Conservation (phyloP, 2,113 vertebrate species). For the Furnarius figulus region DNA sequence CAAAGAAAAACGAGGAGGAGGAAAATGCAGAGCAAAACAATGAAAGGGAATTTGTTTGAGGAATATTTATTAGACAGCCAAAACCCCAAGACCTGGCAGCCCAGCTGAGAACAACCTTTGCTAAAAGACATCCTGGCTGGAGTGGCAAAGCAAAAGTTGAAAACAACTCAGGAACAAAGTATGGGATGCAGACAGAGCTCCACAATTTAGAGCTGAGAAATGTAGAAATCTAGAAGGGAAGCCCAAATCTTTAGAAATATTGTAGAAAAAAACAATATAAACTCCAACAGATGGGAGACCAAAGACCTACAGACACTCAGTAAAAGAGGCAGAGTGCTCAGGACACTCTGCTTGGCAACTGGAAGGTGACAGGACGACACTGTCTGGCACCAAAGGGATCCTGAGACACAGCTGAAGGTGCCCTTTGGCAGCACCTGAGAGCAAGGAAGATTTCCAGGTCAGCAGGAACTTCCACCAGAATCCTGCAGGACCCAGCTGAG, state of each 20-base stretch:
- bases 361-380: not conserved
- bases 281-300: not conserved
- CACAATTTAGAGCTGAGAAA: not conserved
- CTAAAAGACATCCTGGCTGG: not conserved
- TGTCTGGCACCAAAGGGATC: not conserved
- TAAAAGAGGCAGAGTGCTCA: not conserved
- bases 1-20: not conserved
- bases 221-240: rapidly evolving
- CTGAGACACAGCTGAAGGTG: not conserved
- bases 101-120: not conserved
- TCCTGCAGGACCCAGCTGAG: not conserved
- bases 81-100: not conserved
- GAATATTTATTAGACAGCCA: not conserved
- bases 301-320: not conserved
- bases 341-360: not conserved
- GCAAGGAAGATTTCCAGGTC: not conserved
- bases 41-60: not conserved
- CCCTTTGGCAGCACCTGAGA: not conserved
- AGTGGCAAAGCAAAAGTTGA: not conserved
- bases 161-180: not conserved
- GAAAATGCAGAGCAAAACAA: not conserved
- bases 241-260: not conserved
- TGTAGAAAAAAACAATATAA: not conserved
- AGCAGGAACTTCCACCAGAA: not conserved
- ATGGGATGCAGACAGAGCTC: not conserved